Base-by-base conservation (phyloP, 2,113 vertebrate species). In the Ameiurus melas region DNA sequence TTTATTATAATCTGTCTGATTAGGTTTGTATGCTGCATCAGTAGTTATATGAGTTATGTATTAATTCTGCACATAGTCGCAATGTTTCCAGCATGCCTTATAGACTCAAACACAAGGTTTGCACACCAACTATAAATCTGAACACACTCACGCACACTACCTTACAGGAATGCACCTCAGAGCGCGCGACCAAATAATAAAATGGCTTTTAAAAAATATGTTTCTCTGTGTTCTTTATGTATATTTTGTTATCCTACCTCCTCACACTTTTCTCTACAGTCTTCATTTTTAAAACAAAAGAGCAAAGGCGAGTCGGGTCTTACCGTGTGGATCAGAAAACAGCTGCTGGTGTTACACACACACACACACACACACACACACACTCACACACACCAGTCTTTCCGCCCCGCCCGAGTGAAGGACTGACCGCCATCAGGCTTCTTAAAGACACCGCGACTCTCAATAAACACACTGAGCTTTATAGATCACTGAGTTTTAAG, bases 371-470 rank as follows among this genome's bases (percentile, higher is more conserved):
- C 78, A 20, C 51, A 10, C 75, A 22, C 78, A 33, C 53, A 33
- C 78, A 58, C 39, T 3, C 39, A 43, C 39, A 43, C 39, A 43
- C 39, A 5, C 25, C 9, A 39, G 14, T 58, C 87, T 89, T 39
- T 85, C 47, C 62, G 39, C 55, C 80, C 39, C n/a, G 53, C 79
- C 81, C 78, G 30, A 73, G 16, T 58, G 39, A 64, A 79, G 82
- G 22, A 85, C 86, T 85, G 77, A 66, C 39, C 25, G 36, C 57
- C 80, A 39, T 25, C 20, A 39, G 33, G 89, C 94, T 94, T 93
- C 95, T 95, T 95, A 95, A 95, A 95, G 95, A 93, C 90, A 92
- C 93, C 94, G 91, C 83, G 10, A 10, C 33, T 43, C 36, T 22
- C 33, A 25, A 75, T 22, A 78, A 17, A 22, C 47, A 20, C 83